Base-by-base conservation (phyloP, 1,140 invertebrate genomes). In the Magallana gigas region DNA sequence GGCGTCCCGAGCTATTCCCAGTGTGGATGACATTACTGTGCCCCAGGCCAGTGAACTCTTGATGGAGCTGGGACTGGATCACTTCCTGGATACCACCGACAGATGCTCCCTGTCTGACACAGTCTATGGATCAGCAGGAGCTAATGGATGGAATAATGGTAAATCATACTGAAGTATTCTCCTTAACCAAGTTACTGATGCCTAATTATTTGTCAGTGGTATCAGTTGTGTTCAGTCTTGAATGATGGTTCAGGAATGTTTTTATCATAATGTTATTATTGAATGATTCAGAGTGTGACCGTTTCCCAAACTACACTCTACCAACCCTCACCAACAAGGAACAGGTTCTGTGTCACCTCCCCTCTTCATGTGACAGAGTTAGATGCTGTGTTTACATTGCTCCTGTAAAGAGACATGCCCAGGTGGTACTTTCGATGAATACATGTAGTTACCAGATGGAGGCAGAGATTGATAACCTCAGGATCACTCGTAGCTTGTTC, bases 371-470 rank as follows among this genome's bases (percentile, higher is more conserved):
- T 85, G 86, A 86, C 16, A 76, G 14, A 18, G 23, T 89, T 7
- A 16, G 83, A 36, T 89, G 88, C 48, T 89, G 88, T 60, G 36
- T 87, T 14, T 76, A 87, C 14, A 83, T 84, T 12, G 86, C 36
- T 9, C 84, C 60, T 16, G 62, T 87, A 9, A 29, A 86, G 23
- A 62, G 83, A 60, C 59, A 82, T n/a, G 12, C 85, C 18, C 48
- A 83, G 16, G n/a, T 76, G n/a, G 14, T 48, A 14, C 62, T 89
- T 7, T 60, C 29, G 5, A 16, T 89, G 8, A 81, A 87, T n/a
- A 85, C 86, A 12, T 89, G 88, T 64, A 84, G 36, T 48, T 89
- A 85, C 59, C 62, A 58, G n/a, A 29, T 89, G 48, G 85, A 36
- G 16, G 68, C 64, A 12, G 57, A 16, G 14, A 36, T 89, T 16